Evolutionary conservation across 2,113 vertebrate genomes (phyloP), one percentile per base, ranked within the genome.

Genomic region (Neoarius graeffei): DNA sequence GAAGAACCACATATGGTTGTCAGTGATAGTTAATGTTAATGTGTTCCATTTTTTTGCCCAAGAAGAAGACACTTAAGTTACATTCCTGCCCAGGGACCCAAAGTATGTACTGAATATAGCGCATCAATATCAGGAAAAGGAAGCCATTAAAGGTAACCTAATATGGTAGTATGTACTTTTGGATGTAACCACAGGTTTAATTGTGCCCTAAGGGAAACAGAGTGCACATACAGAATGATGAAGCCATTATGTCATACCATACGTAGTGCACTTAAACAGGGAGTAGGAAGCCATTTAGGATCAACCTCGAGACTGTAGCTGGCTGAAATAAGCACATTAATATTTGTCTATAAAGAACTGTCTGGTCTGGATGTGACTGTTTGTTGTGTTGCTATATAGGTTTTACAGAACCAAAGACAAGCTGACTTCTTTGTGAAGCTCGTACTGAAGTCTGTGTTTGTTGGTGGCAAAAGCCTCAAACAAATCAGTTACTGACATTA

Each of bases 151-250:
- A 42, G 30, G 20, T 62, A 82, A 62, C 9, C 30, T 48, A 48
- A 62, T 82, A 62, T 82, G 57, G 8, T 62, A 42, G 30, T 14
- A 25, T 82, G 57, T 1, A 5, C 30, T 62, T 13, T 62, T 27
- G 57, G 57, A 48, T 42, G 57, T 62, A 82, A 42, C 80, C 80
- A 82, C 30, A 62, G 59, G 57, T 57, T 13, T 82, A 82, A 82
- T 82, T 62, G 30, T 82, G 80, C 80, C 57, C 30, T 42, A 7
- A 48, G 57, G 80, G 30, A 82, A 62, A 23, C 57, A 62, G 30
- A 82, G 57, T 82, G 57, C 80, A 82, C 57, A 42, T 57, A 62
- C 57, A 82, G 30, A 82, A 62, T 62, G 80, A 62, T 62, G 23
- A 76, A 52, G 42, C 10, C 48, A 76, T 76, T 50, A 76, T 13